Evolutionary conservation across 2,888 invertebrate species (phyloP), one percentile per base, ranked within the genome.

Genomic region (Diplolepis rosae): DNA sequence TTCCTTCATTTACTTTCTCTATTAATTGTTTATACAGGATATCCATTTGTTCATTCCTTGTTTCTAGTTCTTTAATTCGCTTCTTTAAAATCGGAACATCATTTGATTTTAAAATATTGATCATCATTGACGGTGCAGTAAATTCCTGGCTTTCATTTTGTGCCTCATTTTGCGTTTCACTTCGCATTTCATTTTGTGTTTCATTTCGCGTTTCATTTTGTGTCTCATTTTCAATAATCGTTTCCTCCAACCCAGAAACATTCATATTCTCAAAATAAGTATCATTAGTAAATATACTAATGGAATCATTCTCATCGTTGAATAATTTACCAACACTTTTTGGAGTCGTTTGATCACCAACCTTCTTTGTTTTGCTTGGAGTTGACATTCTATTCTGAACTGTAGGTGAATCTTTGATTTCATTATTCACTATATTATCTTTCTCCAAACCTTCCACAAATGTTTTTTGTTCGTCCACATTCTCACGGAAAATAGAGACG

Each of bases 201-300:
- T 50, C 50, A 22, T 24, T 11, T 48, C n/a, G n/a, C n/a, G n/a
- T n/a, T 42, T 3, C 42, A 42, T 15, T 42, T 15, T 56, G 56
- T 6, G 35, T 35, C 24, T 39, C 39, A 13, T 27, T 61, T n/a
- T 39, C 61, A 1, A 4, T n/a, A 9, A 61, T 22, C 6, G 39
- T 24, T 22, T 28, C 56, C 1, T 28, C 42, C n/a, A 54, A 61
- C 22, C 72, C 73, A 4, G 80, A 80, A 0, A 70, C 51, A 28
- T 81, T 77, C 79, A 84, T 77, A 45, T 80, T 78, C 15, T 84
- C 82, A 66, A 86, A 84, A 28, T 84, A 84, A 65, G 80, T 81
- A 2, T 71, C 70, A 67, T 84, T 84, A 0, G 80, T 79, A 69
- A 85, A 84, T 56, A 84, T 82, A 69, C 84, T 84, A 50, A 81